These are phyloP conservation scores for Ictalurus furcatus DNA, from an alignment of 2,113 vertebrate species.

Conservation along the genomic window DNA sequence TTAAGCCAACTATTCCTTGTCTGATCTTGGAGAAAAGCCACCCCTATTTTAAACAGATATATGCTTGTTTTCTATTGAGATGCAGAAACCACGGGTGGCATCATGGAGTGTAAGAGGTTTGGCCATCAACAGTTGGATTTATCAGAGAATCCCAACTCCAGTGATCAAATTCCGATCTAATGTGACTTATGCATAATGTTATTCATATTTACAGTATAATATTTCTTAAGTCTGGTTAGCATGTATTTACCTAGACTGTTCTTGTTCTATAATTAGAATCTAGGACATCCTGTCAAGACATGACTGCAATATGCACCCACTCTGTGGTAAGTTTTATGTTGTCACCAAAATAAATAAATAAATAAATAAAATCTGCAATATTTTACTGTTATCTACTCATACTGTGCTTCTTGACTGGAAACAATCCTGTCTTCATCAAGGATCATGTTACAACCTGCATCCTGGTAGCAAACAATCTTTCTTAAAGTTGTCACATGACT, in stretches of 20 bases:
- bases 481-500: constrained; percentile 6
- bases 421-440: background rate
- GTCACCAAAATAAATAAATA: background rate
- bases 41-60: background rate
- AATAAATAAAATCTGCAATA: background rate
- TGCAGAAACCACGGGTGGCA: background rate
- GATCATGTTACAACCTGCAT: constrained; percentile 20
- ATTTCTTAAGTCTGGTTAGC: background rate
- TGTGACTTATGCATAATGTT: background rate
- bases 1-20: background rate
- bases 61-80: background rate
- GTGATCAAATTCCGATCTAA: background rate
- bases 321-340: constrained; percentile 28
- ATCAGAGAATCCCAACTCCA: background rate
- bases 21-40: background rate
- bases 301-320: constrained; percentile 32
- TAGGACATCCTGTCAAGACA: constrained; percentile 41
- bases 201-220: background rate
- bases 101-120: background rate
- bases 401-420: background rate
- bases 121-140: background rate
- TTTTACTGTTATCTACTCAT: background rate
- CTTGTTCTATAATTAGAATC: constrained; percentile 44
- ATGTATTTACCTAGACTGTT: constrained; percentile 29
- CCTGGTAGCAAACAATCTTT: background rate